Evolutionary conservation across 2,113 vertebrate species (phyloP).

Genomic region (Serilophus lunatus): DNA sequence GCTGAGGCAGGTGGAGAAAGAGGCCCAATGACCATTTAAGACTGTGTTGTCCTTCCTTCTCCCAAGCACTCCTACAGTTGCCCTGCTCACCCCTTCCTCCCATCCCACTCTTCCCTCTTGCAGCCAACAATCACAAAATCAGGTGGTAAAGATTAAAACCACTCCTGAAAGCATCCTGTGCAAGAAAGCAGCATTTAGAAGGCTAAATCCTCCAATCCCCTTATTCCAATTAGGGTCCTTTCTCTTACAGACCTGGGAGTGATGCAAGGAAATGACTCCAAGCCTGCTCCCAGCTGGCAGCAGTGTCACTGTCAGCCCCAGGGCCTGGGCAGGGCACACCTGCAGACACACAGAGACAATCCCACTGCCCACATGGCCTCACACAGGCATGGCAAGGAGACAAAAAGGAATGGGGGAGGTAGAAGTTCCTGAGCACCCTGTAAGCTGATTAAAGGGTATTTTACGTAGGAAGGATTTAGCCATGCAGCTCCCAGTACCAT

Average conservation of each 20-base stretch:
- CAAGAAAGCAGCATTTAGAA: slow-evolving; percentile 42
- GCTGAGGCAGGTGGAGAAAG: background rate
- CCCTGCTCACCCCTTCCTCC: background rate
- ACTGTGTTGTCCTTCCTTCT: background rate
- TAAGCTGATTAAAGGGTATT: slow-evolving; percentile 69
- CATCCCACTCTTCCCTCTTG: background rate
- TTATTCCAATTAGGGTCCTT: slow-evolving; percentile 42
- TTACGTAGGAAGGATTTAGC: slow-evolving; percentile 64
- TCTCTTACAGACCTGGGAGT: background rate
- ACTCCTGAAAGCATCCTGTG: background rate
- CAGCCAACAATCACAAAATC: background rate
- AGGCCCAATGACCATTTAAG: rapidly evolving
- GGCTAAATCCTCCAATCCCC: slow-evolving; percentile 51
- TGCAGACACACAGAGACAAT: background rate
- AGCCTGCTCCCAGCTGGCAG: background rate
- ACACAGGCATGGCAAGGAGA: background rate
- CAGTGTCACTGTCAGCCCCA: background rate
- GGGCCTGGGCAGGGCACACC: background rate
- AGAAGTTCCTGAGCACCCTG: background rate
- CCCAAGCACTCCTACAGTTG: background rate
- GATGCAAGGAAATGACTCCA: background rate
- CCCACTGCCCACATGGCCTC: background rate
- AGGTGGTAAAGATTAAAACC: slow-evolving; percentile 39
- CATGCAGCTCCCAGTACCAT: background rate
- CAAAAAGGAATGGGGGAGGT: background rate